Base-by-base conservation (phyloP, 2,888 invertebrate genomes). In the Scaeva pyrastri region DNA sequence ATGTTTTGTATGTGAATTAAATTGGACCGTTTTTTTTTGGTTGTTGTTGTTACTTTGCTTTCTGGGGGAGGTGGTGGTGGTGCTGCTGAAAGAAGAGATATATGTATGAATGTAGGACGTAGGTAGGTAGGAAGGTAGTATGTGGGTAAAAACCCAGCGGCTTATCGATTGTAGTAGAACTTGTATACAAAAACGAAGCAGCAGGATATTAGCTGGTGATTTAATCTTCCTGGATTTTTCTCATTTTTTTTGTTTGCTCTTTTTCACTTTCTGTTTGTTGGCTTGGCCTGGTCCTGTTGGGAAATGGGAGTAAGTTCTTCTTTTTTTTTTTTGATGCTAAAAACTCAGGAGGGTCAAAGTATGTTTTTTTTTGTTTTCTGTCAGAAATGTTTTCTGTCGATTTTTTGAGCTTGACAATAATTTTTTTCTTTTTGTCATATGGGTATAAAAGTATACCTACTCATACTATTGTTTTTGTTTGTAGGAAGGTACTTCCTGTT, bases 1-100 rank as follows among this genome's bases (percentile, higher is more conserved):
- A 86, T 86, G 86, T 82, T 86, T 82, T 86, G 82, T 86, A 70
- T 86, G 86, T 82, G 70, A 85, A 85, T 85, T 85, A 85, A 85
- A 76, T 85, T 86, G 73, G 52, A 82, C 73, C 11, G 39, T 43
- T 71, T 56, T 71, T 50, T 55, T 41, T 19, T 55, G n/a, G 16
- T 23, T 68, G 50, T 68, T 73, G 68, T 21, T 60, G 60, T 21
- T 23, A 50, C n/a, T 74, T 75, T 75, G 7, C n/a, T n/a, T n/a
- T n/a, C n/a, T n/a, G n/a, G 45, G 19, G 12, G 23, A 19, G 2
- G 14, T 11, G 3, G 19, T 11, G 19, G 23, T 2, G 8, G 6
- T 7, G 2, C 7, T 52, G 50, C 23, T 36, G 41, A 39, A 12
- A 12, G 21, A 48, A 8, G 31, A 66, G 16, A 48, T 31, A 16